A percentile compares a stretch with the other conserved stretches of the same genome.
These are phyloP conservation scores for Girardinichthys multiradiatus DNA, from an alignment of 2,113 vertebrate genomes.

Conservation along the genomic window DNA sequence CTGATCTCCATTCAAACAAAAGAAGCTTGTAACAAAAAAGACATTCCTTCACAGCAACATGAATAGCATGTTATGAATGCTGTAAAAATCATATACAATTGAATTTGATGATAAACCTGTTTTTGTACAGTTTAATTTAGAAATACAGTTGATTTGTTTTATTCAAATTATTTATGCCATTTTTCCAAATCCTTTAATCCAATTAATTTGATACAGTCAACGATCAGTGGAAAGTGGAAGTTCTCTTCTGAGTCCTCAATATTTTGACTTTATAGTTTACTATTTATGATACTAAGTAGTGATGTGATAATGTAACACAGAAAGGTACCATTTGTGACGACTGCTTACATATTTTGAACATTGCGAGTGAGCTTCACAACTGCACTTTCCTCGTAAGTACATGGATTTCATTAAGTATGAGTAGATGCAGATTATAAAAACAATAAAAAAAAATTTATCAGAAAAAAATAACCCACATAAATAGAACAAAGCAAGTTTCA, in stretches of 20 bases:
- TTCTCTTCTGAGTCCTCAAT: background rate
- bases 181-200: conserved; percentile 17
- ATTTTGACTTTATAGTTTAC: background rate
- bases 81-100: conserved; percentile 20
- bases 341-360: no score
- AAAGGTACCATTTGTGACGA: background rate
- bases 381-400: background rate
- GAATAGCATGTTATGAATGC: conserved; percentile 57
- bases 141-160: background rate
- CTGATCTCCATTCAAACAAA: conserved; percentile 70
- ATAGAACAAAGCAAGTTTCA: no score
- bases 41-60: conserved; percentile 53
- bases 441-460: background rate
- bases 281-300: background rate
- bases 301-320: background rate
- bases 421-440: background rate
- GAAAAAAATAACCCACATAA: background rate
- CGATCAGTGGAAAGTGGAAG: conserved; percentile 2
- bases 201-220: background rate
- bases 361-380: background rate
- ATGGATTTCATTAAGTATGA: background rate
- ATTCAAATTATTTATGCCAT: background rate
- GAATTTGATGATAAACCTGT: background rate
- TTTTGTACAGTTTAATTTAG: background rate
- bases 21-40: conserved; percentile 58